Percentiles rank a stretch among this genome's conserved stretches.
phyloP scores from a whole-genome alignment of 2,113 vertebrate species.

The Mesoclemmys tuberculata region DNA sequence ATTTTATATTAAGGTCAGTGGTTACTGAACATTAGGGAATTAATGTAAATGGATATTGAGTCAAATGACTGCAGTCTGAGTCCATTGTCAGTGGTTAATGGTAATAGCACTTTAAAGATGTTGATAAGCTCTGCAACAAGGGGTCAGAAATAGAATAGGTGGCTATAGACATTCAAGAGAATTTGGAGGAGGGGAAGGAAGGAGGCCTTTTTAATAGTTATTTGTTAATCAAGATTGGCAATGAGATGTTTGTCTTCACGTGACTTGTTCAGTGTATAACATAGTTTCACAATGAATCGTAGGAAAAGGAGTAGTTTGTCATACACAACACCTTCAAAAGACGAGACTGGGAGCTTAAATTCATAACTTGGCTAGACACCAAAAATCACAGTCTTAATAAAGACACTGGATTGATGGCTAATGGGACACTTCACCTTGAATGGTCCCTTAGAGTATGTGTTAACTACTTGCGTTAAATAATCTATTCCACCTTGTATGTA shows the following conservation, averaged over 20 bases:
- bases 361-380: neutral
- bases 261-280: neutral
- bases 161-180: neutral
- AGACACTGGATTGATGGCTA: neutral
- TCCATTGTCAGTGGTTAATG: neutral
- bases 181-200: neutral
- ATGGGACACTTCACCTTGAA: neutral
- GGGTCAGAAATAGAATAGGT: neutral
- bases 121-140: neutral
- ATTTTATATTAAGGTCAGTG: neutral
- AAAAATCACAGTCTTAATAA: neutral
- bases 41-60: neutral
- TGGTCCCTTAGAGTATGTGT: neutral
- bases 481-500: neutral
- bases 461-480: neutral
- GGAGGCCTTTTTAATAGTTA: neutral
- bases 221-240: neutral
- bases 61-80: neutral
- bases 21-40: neutral
- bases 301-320: neutral
- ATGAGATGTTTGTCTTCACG: neutral
- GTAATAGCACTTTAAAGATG: neutral
- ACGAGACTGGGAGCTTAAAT: neutral
- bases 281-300: neutral
- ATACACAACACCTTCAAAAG: neutral